phyloP scores from a whole-genome alignment of 2,888 invertebrate genomes.

The Caenorhabditis imperialis region DNA sequence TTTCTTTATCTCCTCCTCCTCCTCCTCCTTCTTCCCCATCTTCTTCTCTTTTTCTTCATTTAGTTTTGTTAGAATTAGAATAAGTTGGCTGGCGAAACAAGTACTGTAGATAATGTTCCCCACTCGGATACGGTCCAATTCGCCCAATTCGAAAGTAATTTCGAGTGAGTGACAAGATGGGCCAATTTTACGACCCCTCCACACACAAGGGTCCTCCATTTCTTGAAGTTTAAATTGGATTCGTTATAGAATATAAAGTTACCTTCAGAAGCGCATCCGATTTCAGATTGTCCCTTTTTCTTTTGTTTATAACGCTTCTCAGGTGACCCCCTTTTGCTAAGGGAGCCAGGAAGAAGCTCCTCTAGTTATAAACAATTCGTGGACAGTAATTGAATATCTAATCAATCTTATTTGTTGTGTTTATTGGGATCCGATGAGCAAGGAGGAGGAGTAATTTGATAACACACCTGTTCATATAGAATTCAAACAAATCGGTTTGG shows the following conservation, averaged over 20 bases:
- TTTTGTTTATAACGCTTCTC: constrained; percentile 2
- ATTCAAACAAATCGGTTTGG: constrained; percentile 18
- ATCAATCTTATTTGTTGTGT: constrained; percentile 29
- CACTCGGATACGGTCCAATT: constrained; percentile 50
- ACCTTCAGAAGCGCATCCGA: too few species aligned
- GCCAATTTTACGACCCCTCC: too few species aligned
- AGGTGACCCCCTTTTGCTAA: constrained; percentile 9
- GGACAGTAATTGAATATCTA: too few species aligned
- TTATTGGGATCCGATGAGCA: constrained; percentile 1
- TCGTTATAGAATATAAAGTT: too few species aligned
- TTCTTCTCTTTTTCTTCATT: too few species aligned
- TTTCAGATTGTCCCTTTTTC: too few species aligned
- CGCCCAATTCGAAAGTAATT: constrained; percentile 14
- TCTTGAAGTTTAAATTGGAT: too few species aligned
- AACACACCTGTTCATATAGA: constrained; percentile 45
- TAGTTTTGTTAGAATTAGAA: too few species aligned
- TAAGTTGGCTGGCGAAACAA: too few species aligned
- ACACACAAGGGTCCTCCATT: too few species aligned
- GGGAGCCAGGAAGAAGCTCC: too few species aligned
- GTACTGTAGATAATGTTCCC: constrained; percentile 42
- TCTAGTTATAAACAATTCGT: too few species aligned
- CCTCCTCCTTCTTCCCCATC: constrained; percentile 3
- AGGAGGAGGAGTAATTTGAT: constrained; percentile 23
- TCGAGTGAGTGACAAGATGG: constrained; percentile 6
- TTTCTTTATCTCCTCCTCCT: constrained; percentile 19